Base-by-base conservation (phyloP, 2,113 vertebrate species). In the Hemibagrus wyckioides region DNA sequence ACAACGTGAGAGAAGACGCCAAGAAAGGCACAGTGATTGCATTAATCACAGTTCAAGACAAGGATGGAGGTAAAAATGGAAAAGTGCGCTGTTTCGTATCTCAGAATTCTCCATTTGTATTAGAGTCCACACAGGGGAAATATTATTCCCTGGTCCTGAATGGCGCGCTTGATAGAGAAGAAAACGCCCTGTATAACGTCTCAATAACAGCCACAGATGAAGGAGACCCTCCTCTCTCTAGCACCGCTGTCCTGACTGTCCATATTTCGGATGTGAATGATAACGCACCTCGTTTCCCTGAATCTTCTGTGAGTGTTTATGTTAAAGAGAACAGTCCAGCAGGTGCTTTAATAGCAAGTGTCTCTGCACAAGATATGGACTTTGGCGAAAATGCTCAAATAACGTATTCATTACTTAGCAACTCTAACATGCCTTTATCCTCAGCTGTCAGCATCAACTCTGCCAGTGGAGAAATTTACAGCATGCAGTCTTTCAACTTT, bases 401-500 rank as follows among this genome's bases (percentile, higher is more conserved):
- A 1, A 89, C 28, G 2, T 96, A 91, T 89, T 95, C 71, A 23
- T 2, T 94, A 52, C 7, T 57, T 88, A 93, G 94, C 54, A 87
- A 57, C 89, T 65, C 93, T 90, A 94, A 92, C 50, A 89, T 85
- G 30, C 65, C 90, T 54, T 87, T 95, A 79, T 91, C 94, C 76
- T 93, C 92, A 71, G 89, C 94, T 82, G 92, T 97, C 30, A 94
- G 92, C n/a, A 92, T 96, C 77, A 95, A 94, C 61, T 85, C 88
- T 83, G 61, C 80, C 23, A 92, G 90, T 1, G 93, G 93, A 77
- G 93, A 94, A 1, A 92, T 93, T 52, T 30, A 91, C 84, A 93
- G 86, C 0, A 80, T 94, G 33, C 91, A 93, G 83, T 89, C 92
- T 0, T 94, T 92, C 80, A 93, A 93, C 4, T 91, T 81, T 0